Evolutionary conservation across 2,113 vertebrate species (phyloP).

Genomic region (Ophiodon elongatus): DNA sequence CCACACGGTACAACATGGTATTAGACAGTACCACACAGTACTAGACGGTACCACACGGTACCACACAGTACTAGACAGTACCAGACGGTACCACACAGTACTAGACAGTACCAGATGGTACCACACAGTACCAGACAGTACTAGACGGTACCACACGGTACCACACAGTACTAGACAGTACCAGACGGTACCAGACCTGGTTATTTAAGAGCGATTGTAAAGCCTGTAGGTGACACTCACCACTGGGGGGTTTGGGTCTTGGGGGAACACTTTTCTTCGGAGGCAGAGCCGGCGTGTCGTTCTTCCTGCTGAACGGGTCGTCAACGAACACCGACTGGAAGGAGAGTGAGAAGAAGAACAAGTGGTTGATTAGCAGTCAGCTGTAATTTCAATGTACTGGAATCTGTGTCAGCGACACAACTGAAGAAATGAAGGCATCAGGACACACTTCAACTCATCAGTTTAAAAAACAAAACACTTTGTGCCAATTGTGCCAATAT

Average conservation of each 20-base stretch:
- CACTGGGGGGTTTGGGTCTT: slow-evolving; percentile 94
- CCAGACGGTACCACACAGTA: no score
- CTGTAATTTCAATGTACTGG: not conserved
- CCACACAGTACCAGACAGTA: no score
- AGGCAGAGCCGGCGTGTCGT: slow-evolving; percentile 93
- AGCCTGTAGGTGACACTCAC: slow-evolving; percentile 82
- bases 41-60: no score
- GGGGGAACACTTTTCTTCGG: slow-evolving; percentile 95
- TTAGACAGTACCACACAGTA: no score
- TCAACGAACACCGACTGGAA: slow-evolving; percentile 89
- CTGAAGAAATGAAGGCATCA: not conserved
- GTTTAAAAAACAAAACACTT: not conserved
- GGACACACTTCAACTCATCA: not conserved
- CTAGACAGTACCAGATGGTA: no score
- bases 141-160: no score
- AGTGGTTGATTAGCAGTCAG: not conserved
- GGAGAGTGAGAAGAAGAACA: slow-evolving; percentile 26
- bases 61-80: no score
- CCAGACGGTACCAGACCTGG: no score
- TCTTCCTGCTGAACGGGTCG: slow-evolving; percentile 94
- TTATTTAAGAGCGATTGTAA: not conserved
- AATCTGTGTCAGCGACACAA: not conserved
- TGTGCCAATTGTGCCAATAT: not conserved
- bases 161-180: no score
- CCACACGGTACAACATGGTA: no score